These are phyloP conservation scores for Cossypha niveicapilla DNA, from an alignment of 2,797 vertebrate genomes.

Conservation along the genomic window DNA sequence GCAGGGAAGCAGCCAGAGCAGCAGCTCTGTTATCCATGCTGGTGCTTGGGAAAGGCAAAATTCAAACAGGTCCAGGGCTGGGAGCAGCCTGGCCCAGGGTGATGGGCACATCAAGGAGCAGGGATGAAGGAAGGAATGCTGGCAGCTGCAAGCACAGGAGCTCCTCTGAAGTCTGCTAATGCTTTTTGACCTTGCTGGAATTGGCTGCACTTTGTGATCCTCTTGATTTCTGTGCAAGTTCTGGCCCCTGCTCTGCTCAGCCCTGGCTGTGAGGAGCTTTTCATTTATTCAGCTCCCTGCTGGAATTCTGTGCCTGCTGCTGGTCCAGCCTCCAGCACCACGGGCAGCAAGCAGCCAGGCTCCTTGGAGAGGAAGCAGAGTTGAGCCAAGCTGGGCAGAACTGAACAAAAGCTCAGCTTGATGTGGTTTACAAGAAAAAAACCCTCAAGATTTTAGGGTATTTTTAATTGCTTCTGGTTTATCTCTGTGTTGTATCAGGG, in stretches of 20 bases:
- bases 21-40: not conserved
- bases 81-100: not conserved
- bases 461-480: not conserved
- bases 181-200: conserved; percentile 20
- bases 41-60: not conserved
- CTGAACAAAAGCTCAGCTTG: not conserved
- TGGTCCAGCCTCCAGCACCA: not conserved
- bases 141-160: not conserved
- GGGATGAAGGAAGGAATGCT: not conserved
- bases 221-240: not conserved
- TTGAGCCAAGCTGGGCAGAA: not conserved
- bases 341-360: not conserved
- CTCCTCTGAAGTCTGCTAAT: not conserved
- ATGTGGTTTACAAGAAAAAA: not conserved
- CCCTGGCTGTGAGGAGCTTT: not conserved
- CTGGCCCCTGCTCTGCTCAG: not conserved
- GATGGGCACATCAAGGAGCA: not conserved
- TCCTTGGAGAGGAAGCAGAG: not conserved
- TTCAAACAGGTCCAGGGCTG: not conserved
- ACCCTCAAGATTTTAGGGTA: not conserved
- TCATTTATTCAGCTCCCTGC: not conserved
- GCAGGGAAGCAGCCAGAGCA: not conserved
- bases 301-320: not conserved
- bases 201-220: not conserved
- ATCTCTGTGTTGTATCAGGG: not conserved